These are phyloP conservation scores for Myotis yumanensis DNA, from an alignment of 2,113 vertebrate genomes.

Conservation along the genomic window DNA sequence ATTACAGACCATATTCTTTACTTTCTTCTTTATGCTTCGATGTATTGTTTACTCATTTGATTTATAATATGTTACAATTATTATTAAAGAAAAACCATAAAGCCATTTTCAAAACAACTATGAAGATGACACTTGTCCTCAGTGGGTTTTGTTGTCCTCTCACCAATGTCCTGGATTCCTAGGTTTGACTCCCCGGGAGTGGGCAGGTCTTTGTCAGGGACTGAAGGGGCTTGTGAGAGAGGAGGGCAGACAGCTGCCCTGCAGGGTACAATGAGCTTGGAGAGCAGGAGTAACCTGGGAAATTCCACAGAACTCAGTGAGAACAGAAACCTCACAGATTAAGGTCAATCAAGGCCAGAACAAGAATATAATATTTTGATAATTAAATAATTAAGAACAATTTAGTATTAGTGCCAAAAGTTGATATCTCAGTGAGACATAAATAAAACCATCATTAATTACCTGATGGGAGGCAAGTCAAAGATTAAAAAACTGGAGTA, in stretches of 20 bases:
- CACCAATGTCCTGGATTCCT: neutral
- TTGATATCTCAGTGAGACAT: neutral
- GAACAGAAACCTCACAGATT: neutral
- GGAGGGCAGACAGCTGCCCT: neutral
- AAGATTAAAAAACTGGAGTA: neutral
- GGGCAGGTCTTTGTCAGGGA: neutral
- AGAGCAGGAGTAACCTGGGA: neutral
- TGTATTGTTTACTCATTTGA: neutral
- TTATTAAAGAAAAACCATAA: neutral
- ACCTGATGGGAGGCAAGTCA: neutral
- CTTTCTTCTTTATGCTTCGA: neutral
- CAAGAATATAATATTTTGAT: neutral
- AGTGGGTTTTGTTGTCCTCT: neutral
- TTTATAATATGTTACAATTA: neutral
- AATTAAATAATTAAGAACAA: neutral
- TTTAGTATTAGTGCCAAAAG: neutral
- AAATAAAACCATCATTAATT: neutral
- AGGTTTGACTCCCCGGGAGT: accelerated
- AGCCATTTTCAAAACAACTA: neutral
- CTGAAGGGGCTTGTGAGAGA: neutral
- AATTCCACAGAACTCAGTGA: neutral
- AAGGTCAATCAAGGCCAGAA: neutral
- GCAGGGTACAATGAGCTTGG: neutral
- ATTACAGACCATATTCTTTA: neutral
- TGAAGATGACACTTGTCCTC: neutral